Base-by-base conservation (phyloP, 2,797 vertebrate genomes). In the Chromis chromis region DNA sequence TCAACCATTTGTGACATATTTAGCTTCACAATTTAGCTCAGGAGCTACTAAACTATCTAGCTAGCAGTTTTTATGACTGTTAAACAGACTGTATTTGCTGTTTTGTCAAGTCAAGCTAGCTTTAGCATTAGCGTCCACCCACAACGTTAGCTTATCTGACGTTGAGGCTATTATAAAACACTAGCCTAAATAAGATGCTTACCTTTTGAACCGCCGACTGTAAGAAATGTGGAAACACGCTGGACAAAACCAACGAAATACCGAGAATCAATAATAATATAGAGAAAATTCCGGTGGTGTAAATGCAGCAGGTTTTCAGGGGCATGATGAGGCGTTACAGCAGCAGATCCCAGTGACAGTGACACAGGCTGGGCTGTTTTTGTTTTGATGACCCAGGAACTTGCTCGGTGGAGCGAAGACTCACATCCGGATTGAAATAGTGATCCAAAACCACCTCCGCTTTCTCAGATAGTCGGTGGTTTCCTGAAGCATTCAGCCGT, bases 201-300 rank as follows among this genome's bases (percentile, higher is more conserved):
- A 96, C 95, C 92, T 84, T 79, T 67, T 93, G 70, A 19, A 93
- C 93, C 55, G 56, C 11, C 17, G 90, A 86, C 76, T 94, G 65
- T 0, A 94, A 0, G 0, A 91, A 6, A 31, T 78, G 87, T 69
- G 84, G 84, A 72, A 95, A 96, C 11, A 94, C 92, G 1, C 62
- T 59, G 1, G 89, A 81, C 78, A 95, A 39, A 6, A 81, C 87
- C 82, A 95, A 53, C 22, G 88, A 58, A 53, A 96, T 94, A 0
- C 94, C 94, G 0, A 72, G 5, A 5, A 95, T 86, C 10, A 96
- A 8, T 14, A 92, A 0, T 0, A 95, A 70, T 3, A 95, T 16
- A 22, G 93, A 91, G 14, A 90, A 28, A 1, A 91, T 17, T 4
- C 91, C 95, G 4, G 36, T 53, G 55, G 65, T 39, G 87, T 94